These are phyloP conservation scores for Turnix velox DNA, from an alignment of 2,113 vertebrate genomes.

Conservation along the genomic window DNA sequence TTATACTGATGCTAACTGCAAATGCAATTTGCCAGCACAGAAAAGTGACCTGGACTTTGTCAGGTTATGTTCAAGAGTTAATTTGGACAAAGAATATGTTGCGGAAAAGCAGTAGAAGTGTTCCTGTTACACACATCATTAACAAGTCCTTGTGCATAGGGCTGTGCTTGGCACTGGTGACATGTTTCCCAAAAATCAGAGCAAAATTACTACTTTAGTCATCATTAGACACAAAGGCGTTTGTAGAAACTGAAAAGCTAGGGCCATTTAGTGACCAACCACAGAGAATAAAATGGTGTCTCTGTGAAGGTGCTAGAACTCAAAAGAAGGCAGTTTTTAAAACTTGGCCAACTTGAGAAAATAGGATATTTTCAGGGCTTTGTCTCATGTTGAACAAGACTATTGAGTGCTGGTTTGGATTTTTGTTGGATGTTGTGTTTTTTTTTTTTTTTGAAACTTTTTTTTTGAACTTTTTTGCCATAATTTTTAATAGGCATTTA, in stretches of 20 bases:
- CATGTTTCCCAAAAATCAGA: background rate
- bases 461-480: background rate
- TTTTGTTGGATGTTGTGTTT: background rate
- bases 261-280: background rate
- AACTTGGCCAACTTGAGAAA: background rate
- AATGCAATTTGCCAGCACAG: background rate
- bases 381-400: background rate
- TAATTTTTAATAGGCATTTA: background rate
- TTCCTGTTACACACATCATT: rapidly evolving
- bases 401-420: rapidly evolving
- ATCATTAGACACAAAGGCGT: background rate
- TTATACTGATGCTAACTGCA: background rate
- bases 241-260: background rate
- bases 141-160: background rate
- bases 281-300: background rate
- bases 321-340: background rate
- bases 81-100: background rate
- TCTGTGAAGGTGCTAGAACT: background rate
- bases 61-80: background rate
- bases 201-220: background rate
- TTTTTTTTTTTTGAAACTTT: background rate
- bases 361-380: background rate
- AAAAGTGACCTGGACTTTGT: background rate
- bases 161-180: background rate
- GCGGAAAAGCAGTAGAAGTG: background rate